phyloP scores from a whole-genome alignment of 2,797 vertebrate species.

The Centroberyx gerrardi region DNA sequence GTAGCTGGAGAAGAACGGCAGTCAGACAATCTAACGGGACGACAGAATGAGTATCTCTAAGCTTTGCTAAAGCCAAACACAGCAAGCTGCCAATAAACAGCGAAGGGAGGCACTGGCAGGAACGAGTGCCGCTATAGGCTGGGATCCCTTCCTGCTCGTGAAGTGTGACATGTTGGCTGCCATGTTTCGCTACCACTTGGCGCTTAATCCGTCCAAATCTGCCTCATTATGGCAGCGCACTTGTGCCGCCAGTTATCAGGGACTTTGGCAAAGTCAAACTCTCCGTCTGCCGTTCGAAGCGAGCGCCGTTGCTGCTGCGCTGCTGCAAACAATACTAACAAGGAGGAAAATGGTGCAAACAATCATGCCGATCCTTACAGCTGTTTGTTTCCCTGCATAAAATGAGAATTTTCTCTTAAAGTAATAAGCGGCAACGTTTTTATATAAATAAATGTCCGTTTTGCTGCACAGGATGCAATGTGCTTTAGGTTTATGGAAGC shows the following conservation, averaged over 20 bases:
- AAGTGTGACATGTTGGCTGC: constrained; percentile 76
- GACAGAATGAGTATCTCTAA: constrained; percentile 43
- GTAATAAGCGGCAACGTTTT: background rate
- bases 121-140: constrained; percentile 55
- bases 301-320: constrained; percentile 8
- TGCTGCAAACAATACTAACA: background rate
- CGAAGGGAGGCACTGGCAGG: constrained; percentile 58
- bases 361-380: no score
- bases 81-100: constrained; percentile 59
- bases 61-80: constrained; percentile 50
- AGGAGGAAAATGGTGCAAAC: background rate
- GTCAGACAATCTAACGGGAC: constrained; percentile 31
- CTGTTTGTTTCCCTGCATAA: background rate
- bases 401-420: background rate
- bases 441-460: no score
- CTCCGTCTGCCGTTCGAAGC: constrained; percentile 32
- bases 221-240: constrained; percentile 75
- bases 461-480: no score
- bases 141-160: constrained; percentile 72
- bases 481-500: no score
- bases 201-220: constrained; percentile 80
- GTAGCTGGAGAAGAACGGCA: constrained; percentile 18
- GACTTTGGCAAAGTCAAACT: constrained; percentile 45
- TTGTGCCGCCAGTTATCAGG: constrained; percentile 60
- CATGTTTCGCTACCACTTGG: constrained; percentile 74